Evolutionary conservation across 2,113 vertebrate genomes (phyloP).

Genomic region (Micronycteris hirsuta): DNA sequence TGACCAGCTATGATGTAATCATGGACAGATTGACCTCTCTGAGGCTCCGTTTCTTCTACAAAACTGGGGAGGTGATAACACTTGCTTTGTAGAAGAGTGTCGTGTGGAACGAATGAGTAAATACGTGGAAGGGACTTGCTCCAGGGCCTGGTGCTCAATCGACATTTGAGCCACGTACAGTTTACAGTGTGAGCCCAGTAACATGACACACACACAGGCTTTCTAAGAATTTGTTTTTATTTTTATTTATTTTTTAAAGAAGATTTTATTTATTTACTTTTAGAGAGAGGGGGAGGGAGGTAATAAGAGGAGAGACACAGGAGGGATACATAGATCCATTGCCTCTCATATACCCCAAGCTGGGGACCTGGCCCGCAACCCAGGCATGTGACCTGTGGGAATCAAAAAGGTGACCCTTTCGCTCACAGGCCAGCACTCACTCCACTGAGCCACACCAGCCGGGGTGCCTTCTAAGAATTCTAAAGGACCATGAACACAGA

Average conservation of each 20-base stretch:
- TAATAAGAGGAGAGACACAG: too few species aligned
- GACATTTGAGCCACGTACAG: not conserved
- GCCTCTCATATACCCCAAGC: too few species aligned
- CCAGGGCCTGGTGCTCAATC: not conserved
- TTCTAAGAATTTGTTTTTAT: not conserved
- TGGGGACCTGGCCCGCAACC: too few species aligned
- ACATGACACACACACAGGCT: too few species aligned
- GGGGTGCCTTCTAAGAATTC: not conserved
- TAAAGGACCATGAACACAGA: not conserved
- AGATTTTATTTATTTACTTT: too few species aligned
- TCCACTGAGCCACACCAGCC: too few species aligned
- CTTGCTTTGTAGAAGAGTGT: not conserved
- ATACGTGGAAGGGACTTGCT: not conserved
- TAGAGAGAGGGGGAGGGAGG: too few species aligned
- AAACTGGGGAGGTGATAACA: not conserved
- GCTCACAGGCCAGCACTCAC: too few species aligned
- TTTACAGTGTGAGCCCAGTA: not conserved
- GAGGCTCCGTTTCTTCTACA: not conserved
- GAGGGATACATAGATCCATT: too few species aligned
- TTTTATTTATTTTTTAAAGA: too few species aligned
- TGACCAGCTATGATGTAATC: not conserved
- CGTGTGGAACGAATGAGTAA: not conserved
- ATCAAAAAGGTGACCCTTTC: too few species aligned
- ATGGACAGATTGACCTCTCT: not conserved
- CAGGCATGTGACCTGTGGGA: too few species aligned